Evolutionary conservation across 2,888 invertebrate species (phyloP), one percentile per base, ranked within the genome.

Genomic region (Portevinia maculata): DNA sequence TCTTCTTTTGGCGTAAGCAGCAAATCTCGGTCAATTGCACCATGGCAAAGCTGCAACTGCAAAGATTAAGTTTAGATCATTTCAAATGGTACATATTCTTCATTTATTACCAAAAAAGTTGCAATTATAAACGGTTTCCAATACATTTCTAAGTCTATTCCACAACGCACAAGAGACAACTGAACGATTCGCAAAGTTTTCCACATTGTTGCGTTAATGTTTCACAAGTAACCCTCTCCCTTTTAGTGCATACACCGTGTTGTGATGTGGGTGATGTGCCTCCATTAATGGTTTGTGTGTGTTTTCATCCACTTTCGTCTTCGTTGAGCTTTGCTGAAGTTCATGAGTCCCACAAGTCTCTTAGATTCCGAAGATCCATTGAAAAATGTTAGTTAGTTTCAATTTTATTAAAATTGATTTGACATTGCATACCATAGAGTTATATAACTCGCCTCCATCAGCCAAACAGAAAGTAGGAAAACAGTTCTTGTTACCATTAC

Each of bases 1-100:
- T 86, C 86, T 65, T 87, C 86, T 69, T 88, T 88, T 24, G 90
- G 90, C 8, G 90, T 90, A 70, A 91, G 79, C 59, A 90, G 85
- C 53, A 91, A 85, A 86, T 91, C 90, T 48, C 90, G 87, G 34
- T 88, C 89, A 39, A 87, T 86, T 79, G 88, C 59, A 0, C 75
- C 64, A 15, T 67, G 41, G 32, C 59, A 46, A 1, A 65, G 8
- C 17, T 71, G 41, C 21, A 86, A 65, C 87, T 87, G 60, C 46
- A 86, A 55, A 9, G 3, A 62, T 28, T 8, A 37, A 24, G 30
- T 30, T 30, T 55, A 9, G 15, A 32, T 21, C 5, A 21, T 37
- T 24, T 9, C 24, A 24, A n/a, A n/a, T n/a, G 24, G 24, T 2
- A 24, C 5, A 24, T 24, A 39, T 11, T 9, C 13, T 24, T 9